A percentile compares a stretch with the other conserved stretches of the same genome.
Evolutionary conservation across 92 coral and sea anemone genomes (phyloP).

Genomic region (Bergia puertoricense): DNA sequence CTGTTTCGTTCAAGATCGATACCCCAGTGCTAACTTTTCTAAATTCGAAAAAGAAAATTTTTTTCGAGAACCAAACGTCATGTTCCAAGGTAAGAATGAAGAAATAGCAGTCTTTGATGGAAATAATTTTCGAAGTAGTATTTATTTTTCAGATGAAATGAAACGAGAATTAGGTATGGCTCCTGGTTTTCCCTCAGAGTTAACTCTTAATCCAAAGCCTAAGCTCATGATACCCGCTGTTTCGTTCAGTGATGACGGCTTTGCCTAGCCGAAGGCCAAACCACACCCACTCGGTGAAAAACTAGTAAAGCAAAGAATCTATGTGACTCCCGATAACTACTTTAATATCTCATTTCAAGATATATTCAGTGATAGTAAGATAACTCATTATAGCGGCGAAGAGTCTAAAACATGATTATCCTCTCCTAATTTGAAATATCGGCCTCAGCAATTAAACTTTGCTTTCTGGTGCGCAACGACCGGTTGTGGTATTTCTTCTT

Average conservation of each 20-base stretch:
- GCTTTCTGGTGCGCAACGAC: constrained; percentile 9
- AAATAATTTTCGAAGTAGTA: background rate
- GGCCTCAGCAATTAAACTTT: background rate
- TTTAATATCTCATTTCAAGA: too few species aligned
- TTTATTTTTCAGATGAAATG: background rate
- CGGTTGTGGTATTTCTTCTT: background rate
- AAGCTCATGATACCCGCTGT: too few species aligned
- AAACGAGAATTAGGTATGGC: background rate
- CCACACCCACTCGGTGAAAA: too few species aligned
- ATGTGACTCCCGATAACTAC: too few species aligned
- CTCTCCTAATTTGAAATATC: background rate
- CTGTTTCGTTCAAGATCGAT: background rate
- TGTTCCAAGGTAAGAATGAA: background rate
- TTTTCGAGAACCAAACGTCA: background rate
- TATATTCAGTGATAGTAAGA: background rate
- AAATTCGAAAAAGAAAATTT: background rate
- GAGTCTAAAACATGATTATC: background rate
- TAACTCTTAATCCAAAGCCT: too few species aligned
- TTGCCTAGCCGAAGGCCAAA: too few species aligned
- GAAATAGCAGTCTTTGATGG: background rate
- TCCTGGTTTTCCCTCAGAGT: too few species aligned
- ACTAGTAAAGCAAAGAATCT: too few species aligned
- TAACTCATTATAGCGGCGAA: background rate
- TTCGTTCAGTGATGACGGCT: too few species aligned
- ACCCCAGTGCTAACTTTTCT: background rate